Base-by-base conservation (phyloP, 2,113 vertebrate species). In the Xyliphius kryptos region DNA sequence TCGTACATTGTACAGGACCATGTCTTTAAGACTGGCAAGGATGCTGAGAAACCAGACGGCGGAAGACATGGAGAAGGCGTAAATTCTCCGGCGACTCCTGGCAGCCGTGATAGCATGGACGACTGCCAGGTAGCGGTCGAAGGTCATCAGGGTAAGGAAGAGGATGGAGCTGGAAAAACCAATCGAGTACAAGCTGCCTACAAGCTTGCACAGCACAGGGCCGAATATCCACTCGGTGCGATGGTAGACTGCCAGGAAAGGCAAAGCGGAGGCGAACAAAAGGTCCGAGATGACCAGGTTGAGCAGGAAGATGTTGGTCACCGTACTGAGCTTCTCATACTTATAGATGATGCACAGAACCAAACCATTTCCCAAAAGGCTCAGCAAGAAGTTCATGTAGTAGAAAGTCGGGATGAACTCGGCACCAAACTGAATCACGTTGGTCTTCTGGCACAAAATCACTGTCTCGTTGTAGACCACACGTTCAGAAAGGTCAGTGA, bases 111-210 rank as follows among this genome's bases (percentile, higher is more conserved):
- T 68, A 0, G 86, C 82, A 1, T 90, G 85, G 16, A 90, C 87
- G 61, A 90, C 85, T 0, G 79, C 85, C 0, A 90, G 80, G 71
- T 90, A 90, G 12, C 87, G 77, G 70, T 90, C 87, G 9, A 87
- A 80, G 0, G 87, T 90, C 83, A 89, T 87, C 21, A 89, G 80
- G 0, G 84, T 87, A 47, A 89, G 81, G 78, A 90, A 88, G 16
- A 89, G 82, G 67, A 89, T 82, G 68, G 86, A 88, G 73, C 86
- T 89, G 79, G 88, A 85, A 77, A 88, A 89, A 20, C 87, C 84
- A 0, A 88, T 67, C 0, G 78, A 81, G 64, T 86, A 88, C 17
- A 82, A 70, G 2, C 81, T 80, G 54, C 80, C 81, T 57, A 87
- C 79, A 6, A 85, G 14, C 69, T 88, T 90, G 69, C 88, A 90